Base-by-base conservation (phyloP, 2,797 vertebrate species). In the Poecilia velifera region DNA sequence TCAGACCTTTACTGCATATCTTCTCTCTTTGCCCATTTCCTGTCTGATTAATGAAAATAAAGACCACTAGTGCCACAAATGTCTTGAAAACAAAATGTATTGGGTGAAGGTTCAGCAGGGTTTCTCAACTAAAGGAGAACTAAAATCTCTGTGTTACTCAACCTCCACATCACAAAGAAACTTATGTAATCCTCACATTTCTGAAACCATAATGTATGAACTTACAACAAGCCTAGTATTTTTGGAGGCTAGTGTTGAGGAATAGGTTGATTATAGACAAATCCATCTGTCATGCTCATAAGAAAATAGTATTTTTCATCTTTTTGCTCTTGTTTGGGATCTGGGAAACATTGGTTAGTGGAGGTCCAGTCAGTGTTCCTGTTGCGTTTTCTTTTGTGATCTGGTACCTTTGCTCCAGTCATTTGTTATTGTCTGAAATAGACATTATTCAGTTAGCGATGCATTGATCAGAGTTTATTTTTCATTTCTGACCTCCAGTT, bases 61-160 rank as follows among this genome's bases (percentile, higher is more conserved):
- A 22, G 7, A 36, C 8, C 34, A 66, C 14, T 3, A 66, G 62
- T 36, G 62, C 62, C 34, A 22, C 34, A 22, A 39, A 41, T 41
- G 22, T 41, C 36, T 68, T 64, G 16, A 36, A 64, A 36, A 20
- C 13, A 31, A 62, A 34, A 34, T 8, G 6, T 3, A 4, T 22
- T n/a, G 77, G 81, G 88, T 86, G 79, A 89, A 84, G 82, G 88
- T 86, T 91, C 86, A 86, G 28, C 59, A 28, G 74, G 20, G 75
- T 91, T 90, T 90, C 90, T 85, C 78, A 89, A 90, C 82, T 72
- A 70, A 83, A 88, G 66, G 83, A 77, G 86, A 76, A 49, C 71
- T 76, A 31, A 55, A 28, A 34, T 75, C 70, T 85, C 62, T 43
- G 64, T 2, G 76, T 91, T 90, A 73, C 83, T 74, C 84, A 91